phyloP scores from a whole-genome alignment of 2,797 vertebrate species.

The Rhodeus uyekii region DNA sequence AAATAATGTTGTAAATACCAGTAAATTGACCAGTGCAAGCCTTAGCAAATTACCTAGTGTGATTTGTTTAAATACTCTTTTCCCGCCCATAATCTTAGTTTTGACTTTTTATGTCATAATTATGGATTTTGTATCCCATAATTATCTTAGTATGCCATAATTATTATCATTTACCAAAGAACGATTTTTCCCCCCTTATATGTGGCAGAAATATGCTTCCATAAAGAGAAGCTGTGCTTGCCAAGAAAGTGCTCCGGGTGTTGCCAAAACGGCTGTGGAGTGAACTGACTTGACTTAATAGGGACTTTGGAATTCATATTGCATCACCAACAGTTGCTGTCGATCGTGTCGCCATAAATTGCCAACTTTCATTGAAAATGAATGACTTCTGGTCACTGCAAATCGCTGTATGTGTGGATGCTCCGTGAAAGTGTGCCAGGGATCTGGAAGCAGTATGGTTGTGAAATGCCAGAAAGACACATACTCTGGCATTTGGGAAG shows the following conservation, averaged over 20 bases:
- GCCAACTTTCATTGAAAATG: constrained; percentile 24
- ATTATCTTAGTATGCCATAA: not conserved
- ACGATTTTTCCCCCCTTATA: not conserved
- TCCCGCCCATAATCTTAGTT: no score
- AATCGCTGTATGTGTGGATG: constrained; percentile 30
- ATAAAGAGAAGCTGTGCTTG: not conserved
- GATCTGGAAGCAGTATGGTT: constrained; percentile 37
- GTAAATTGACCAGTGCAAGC: no score
- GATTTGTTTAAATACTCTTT: no score
- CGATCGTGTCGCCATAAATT: constrained; percentile 14
- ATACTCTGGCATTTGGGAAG: constrained; percentile 38
- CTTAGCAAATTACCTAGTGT: no score
- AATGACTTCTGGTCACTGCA: constrained; percentile 30
- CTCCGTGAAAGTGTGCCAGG: constrained; percentile 20
- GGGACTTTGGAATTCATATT: constrained; percentile 15
- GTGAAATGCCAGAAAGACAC: constrained; percentile 44
- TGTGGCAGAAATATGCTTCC: not conserved
- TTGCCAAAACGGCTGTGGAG: constrained; percentile 8
- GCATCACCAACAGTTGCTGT: constrained; percentile 29
- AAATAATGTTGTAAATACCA: no score
- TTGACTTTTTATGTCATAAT: not conserved
- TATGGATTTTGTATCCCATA: not conserved
- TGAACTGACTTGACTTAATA: constrained; percentile 12
- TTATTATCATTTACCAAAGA: not conserved
- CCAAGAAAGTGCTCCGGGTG: not conserved